Evolutionary conservation across 1,140 invertebrate genomes (phyloP).

Genomic region (Coptotermes formosanus): DNA sequence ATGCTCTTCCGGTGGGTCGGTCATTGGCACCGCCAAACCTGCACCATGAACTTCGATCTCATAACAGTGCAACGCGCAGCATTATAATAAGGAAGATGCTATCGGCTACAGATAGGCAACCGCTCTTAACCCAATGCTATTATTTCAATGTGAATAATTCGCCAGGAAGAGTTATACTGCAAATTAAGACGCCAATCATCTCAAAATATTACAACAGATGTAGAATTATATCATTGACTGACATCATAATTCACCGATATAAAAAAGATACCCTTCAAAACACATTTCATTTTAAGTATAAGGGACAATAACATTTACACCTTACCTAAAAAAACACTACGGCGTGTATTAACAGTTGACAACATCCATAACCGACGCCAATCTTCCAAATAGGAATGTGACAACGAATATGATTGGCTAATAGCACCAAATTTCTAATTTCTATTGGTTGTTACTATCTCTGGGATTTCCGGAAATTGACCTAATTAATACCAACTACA

Average conservation of each 20-base stretch:
- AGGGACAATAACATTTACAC: neutral
- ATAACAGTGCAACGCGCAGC: neutral
- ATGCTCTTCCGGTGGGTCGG: neutral
- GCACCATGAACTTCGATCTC: neutral
- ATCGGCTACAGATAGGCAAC: too few relatives aligned
- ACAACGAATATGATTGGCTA: constrained; percentile 7
- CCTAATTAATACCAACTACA: neutral
- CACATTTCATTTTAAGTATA: neutral
- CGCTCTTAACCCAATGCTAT: too few relatives aligned
- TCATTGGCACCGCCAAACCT: neutral
- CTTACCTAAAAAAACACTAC: neutral
- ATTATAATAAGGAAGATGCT: neutral
- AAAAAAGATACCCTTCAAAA: neutral
- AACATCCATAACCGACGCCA: neutral
- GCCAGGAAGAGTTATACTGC: neutral
- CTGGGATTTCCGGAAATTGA: neutral
- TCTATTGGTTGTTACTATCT: neutral
- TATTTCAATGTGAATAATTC: too few relatives aligned
- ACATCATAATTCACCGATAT: neutral
- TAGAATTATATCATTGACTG: neutral
- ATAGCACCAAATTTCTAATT: neutral
- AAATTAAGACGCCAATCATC: neutral
- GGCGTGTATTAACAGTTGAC: neutral
- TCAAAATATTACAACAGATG: neutral
- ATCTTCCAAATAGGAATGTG: neutral